Base-by-base conservation (phyloP, 2,888 invertebrate species). In the Leptinotarsa tumamoca region DNA sequence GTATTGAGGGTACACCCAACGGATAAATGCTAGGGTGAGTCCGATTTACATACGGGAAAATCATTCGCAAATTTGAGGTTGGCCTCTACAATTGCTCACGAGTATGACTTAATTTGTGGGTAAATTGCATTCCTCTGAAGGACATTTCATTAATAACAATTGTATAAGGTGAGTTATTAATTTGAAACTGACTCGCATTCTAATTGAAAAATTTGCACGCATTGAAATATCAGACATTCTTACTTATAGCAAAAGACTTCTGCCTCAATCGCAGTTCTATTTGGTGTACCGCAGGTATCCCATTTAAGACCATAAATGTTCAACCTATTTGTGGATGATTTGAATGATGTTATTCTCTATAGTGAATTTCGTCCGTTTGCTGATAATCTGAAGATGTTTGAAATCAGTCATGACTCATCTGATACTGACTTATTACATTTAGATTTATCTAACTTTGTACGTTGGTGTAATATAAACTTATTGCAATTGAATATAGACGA, bases 31-130 rank as follows among this genome's bases (percentile, higher is more conserved):
- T 63, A 73, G 78, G 78, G 78, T 78, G 74, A 78, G 78, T 69
- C 79, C 75, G 49, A 79, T 79, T 79, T 77, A 74, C 79, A 77
- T 79, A 76, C 71, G 66, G 71, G 76, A 77, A 79, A 77, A 77
- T 77, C 77, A 74, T 72, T 77, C 56, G 75, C 71, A 67, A 77
- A 72, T 77, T 77, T 77, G 74, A 76, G 79, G 77, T 74, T 72
- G 70, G 79, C 72, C 77, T 71, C 52, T 49, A 71, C 75, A 73
- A 79, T 77, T 71, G 74, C 73, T 75, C 75, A 79, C 77, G 77
- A 74, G 75, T 75, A 72, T 63, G 71, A 51, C 73, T 68, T 76
- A 73, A 75, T 79, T 77, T 67, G 76, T 63, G 70, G 68, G 67
- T 71, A 68, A 33, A 10, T 63, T 14, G n/a, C 63, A 43, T 63